Conservation (phyloP, 2,888 invertebrate species). For the Leptinotarsa tumamoca region DNA sequence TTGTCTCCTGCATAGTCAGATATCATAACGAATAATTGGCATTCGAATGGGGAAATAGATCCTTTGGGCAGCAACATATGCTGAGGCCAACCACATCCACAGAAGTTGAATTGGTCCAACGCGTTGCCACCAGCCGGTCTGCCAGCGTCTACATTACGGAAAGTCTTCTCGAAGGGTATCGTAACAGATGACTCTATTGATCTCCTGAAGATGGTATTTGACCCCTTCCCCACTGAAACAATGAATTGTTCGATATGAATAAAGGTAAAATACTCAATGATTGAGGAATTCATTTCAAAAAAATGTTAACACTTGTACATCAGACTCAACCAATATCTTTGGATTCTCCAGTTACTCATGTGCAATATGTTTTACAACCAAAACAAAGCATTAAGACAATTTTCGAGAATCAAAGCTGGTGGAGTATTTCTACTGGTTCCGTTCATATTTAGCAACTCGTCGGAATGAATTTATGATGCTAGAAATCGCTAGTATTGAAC, state of each 20-base stretch:
- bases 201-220: slow-evolving; percentile 74
- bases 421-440: too few species aligned
- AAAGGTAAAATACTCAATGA: not conserved
- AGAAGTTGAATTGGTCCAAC: slow-evolving; percentile 77
- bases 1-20: slow-evolving; percentile 77
- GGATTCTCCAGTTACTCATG: too few species aligned
- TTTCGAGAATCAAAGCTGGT: too few species aligned
- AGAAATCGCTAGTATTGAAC: too few species aligned
- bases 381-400: too few species aligned
- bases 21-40: slow-evolving; percentile 82
- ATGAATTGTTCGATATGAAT: not conserved
- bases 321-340: too few species aligned
- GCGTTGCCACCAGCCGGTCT: slow-evolving; percentile 71
- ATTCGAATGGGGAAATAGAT: slow-evolving; percentile 72
- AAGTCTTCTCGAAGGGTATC: slow-evolving; percentile 84
- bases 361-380: too few species aligned
- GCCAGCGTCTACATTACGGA: slow-evolving; percentile 74
- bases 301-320: too few species aligned
- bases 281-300: too few species aligned
- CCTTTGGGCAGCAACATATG: slow-evolving; percentile 84
- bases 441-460: too few species aligned
- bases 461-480: too few species aligned
- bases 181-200: slow-evolving; percentile 83
- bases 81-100: slow-evolving; percentile 90
- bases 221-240: slow-evolving; percentile 73